Conservation (phyloP, 1,140 invertebrate species). For the Araneus ventricosus region DNA sequence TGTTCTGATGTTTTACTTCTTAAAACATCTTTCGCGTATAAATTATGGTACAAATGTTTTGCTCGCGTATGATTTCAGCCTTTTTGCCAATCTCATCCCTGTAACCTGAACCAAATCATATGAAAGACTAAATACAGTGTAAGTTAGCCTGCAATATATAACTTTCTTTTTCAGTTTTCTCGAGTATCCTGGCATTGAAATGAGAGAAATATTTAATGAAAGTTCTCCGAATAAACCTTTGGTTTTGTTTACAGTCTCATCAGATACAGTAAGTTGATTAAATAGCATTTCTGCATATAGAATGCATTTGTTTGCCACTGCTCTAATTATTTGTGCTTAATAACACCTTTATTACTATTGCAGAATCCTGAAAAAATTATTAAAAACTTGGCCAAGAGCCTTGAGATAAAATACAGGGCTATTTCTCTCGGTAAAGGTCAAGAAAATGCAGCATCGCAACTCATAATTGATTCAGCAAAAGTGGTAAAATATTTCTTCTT, state of each 20-base stretch:
- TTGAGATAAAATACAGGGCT: not conserved
- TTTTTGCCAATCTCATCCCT: no score
- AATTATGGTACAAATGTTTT: no score
- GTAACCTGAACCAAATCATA: no score
- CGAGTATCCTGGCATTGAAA: not conserved
- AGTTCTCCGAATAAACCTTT: slow-evolving; percentile 49
- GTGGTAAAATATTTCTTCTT: not conserved
- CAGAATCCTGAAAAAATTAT: slow-evolving; percentile 54
- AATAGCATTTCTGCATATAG: no score
- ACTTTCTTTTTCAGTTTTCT: slow-evolving; percentile 46
- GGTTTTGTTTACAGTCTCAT: slow-evolving; percentile 41
- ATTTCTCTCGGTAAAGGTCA: slow-evolving; percentile 53
- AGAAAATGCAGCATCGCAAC: slow-evolving; percentile 46
- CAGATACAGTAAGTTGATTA: slow-evolving; percentile 33
- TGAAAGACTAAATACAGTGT: no score
- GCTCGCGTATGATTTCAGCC: no score
- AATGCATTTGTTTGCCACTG: not conserved
- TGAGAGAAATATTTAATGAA: slow-evolving; percentile 57
- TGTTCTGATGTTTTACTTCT: no score
- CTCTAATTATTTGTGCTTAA: not conserved
- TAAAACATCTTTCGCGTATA: no score
- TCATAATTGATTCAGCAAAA: slow-evolving; percentile 62
- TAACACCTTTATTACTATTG: not conserved
- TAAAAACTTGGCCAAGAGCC: not conserved
- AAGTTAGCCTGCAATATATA: no score